Evolutionary conservation across 2,113 vertebrate genomes (phyloP), one percentile per base, ranked within the genome.

Genomic region (Egretta garzetta): DNA sequence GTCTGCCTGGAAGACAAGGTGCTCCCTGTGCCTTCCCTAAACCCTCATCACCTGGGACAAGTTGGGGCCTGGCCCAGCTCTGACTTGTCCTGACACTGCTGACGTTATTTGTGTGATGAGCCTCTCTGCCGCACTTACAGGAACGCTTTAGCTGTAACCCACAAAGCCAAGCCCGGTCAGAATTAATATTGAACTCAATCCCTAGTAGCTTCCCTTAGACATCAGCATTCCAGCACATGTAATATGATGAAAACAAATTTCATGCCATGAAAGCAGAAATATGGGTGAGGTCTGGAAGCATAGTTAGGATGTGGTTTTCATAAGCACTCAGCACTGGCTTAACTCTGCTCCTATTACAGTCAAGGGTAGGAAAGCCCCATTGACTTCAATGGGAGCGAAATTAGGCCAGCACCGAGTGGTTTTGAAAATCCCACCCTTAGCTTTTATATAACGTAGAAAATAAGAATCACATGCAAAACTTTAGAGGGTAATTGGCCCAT

Each of bases 181-280:
- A 95, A 87, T 91, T 82, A 82, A 95, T 71, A 93, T 43, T 56
- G 77, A 93, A 30, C 77, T 95, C 80, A 79, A 11, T 64, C 88
- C 93, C 89, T 83, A 55, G 84, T 66, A 94, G 74, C 84, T 96
- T 96, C 94, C 63, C 79, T 88, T 80, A 80, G 81, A 91, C 84
- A 94, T 85, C 87, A 95, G 84, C 94, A 91, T 95, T 94, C 91
- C 94, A 95, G 87, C 67, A 90, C 79, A 93, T 90, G 74, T 88
- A 93, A 94, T n/a, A 88, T 15, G 90, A 91, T 73, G 93, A 95
- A 96, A 97, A 97, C 91, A 96, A 94, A 92, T 91, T 90, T 96
- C 91, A 88, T 95, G 93, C 95, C 84, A 91, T 96, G 93, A 97
- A 96, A 96, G 93, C 55, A 97, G 85, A 96, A 96, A 95, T 83